Evolutionary conservation across 2,888 invertebrate species (phyloP), one percentile per base, ranked within the genome.

Genomic region (Dasysyrphus albostriatus): DNA sequence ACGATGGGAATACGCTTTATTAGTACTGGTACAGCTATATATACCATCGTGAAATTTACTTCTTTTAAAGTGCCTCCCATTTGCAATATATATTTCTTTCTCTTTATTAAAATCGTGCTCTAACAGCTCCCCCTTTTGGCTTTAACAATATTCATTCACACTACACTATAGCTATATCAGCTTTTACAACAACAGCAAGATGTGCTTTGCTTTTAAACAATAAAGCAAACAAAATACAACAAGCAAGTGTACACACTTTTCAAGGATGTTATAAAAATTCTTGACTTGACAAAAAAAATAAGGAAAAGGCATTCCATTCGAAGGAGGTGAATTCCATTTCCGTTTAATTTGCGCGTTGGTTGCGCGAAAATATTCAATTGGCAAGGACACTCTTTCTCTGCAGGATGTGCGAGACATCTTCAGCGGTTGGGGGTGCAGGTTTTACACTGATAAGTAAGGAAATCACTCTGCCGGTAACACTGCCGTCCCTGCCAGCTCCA

Each of bases 51-150:
- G 61, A 51, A 74, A 73, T 85, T 83, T 78, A 79, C 74, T 75
- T 79, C 70, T 47, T 75, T 61, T 75, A 82, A 87, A 83, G 65
- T 82, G 87, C 78, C 74, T 61, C 78, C 63, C 65, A 59, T 74
- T 82, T 83, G 59, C 70, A 78, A 70, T 61, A 49, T 78, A 75
- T 78, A 83, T 83, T 79, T 82, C 83, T 72, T 82, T 37, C 72
- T 87, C 84, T 84, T 80, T 84, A 84, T 84, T 87, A 82, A 87
- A 87, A 78, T 78, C 87, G 82, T 83, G 83, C 78, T 74, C 77
- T 65, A 65, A 65, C 75, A 84, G 49, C 49, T 65, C 75, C 54
- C 79, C 58, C 59, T 49, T 44, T 63, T 79, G 8, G 49, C 42
- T 79, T 44, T n/a, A 42, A 51, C 63, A 69, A 67, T 59, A 37